Evolutionary conservation across 92 coral and sea anemone species (phyloP).

Genomic region (Porites rus): DNA sequence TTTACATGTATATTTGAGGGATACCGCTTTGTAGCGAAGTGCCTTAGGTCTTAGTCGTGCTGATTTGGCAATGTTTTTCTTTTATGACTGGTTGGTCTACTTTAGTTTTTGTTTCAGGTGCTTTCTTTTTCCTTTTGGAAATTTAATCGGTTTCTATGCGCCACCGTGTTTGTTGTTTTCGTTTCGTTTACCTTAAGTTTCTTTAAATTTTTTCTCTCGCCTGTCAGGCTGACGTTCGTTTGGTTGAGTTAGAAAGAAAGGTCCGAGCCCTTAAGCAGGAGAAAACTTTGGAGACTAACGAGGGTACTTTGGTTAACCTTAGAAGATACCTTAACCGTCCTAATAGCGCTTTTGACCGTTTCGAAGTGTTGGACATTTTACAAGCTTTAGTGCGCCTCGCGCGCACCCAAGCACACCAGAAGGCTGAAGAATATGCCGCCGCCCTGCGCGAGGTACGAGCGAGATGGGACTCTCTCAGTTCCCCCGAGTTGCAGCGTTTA

Average conservation of each 20-base stretch:
- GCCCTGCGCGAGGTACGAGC: conserved; percentile 33
- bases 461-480: not conserved
- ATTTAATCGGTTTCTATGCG: not conserved
- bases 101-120: not conserved
- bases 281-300: conserved; percentile 9
- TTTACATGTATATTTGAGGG: not conserved
- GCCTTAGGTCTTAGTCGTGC: conserved; percentile 2
- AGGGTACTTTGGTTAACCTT: conserved; percentile 22
- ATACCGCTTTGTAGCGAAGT: conserved; percentile 13
- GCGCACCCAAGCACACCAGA: conserved; percentile 28
- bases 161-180: not conserved
- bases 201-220: not conserved
- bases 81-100: too few relatives aligned
- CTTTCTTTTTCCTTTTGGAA: not conserved
- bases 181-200: not conserved
- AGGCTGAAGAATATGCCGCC: conserved; percentile 44
- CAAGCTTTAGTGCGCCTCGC: conserved; percentile 41
- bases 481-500: conserved; percentile 27
- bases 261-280: not conserved
- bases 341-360: conserved; percentile 22
- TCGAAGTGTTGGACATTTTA: conserved; percentile 34
- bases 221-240: not conserved
- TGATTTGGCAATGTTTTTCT: not conserved
- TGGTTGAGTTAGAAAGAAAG: conserved; percentile 15
- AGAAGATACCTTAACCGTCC: conserved; percentile 46